A percentile compares a stretch with the other conserved stretches of the same genome.
Evolutionary conservation across 35 echinoderm and acorn worm genomes (phyloP).

Genomic region (Nesometra sesokonis): DNA sequence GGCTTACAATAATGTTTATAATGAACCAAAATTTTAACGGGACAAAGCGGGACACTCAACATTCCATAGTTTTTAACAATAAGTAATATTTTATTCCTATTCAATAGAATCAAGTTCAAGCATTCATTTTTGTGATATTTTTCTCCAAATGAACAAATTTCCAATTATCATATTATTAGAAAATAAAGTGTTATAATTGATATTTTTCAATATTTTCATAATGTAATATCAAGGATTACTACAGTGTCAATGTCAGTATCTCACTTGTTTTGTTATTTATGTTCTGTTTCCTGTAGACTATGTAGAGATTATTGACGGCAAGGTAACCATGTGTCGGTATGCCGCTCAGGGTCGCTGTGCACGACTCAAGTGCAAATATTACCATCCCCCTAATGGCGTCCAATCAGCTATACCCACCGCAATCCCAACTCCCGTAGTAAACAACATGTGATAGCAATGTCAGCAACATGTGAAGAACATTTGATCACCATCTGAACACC

Average conservation of each 20-base stretch:
- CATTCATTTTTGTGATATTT: too few species aligned
- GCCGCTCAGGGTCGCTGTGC: constrained; percentile 94
- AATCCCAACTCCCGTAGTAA: constrained; percentile 19
- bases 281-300: constrained; percentile 63
- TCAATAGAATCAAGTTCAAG: too few species aligned
- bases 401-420: constrained; percentile 52
- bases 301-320: constrained; percentile 98
- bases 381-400: constrained; percentile 67
- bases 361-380: constrained; percentile 95
- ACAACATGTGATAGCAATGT: neutral
- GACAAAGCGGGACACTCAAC: too few species aligned
- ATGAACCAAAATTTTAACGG: too few species aligned
- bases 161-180: too few species aligned
- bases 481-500: neutral
- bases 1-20: too few species aligned
- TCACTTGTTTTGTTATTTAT: constrained; percentile 1
- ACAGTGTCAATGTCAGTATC: neutral
- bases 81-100: too few species aligned
- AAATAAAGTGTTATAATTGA: too few species aligned
- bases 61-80: too few species aligned
- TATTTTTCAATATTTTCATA: neutral
- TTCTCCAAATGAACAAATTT: too few species aligned
- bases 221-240: neutral
- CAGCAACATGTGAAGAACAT: neutral
- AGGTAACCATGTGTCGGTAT: constrained; percentile 98